A percentile compares a stretch with the other conserved stretches of the same genome.
These are phyloP conservation scores for Brachionus asplanchnoidis DNA, from an alignment of 1,140 invertebrate species.

Conservation along the genomic window DNA sequence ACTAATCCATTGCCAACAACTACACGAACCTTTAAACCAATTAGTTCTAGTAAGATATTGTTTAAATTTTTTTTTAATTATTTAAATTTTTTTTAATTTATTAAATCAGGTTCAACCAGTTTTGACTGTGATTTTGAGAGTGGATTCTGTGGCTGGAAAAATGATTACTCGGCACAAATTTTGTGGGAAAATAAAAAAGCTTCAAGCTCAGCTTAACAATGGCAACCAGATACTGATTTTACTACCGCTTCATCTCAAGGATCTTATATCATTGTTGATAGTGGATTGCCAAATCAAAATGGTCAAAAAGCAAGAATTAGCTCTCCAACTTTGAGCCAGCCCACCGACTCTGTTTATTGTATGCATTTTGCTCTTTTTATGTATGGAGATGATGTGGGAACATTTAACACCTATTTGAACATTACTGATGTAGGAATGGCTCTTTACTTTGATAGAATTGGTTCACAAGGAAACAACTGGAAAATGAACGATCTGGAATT, in stretches of 20 bases:
- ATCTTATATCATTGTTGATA: slow-evolving; percentile 43
- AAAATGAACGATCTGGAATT: not conserved
- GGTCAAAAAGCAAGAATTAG: slow-evolving; percentile 45
- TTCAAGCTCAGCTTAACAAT: slow-evolving; percentile 45
- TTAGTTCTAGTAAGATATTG: slow-evolving; percentile 23
- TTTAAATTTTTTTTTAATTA: not conserved
- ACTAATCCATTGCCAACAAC: slow-evolving; percentile 42
- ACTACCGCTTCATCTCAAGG: slow-evolving; percentile 51
- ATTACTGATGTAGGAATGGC: not conserved
- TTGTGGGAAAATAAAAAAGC: slow-evolving; percentile 48
- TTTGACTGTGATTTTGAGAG: slow-evolving; percentile 51
- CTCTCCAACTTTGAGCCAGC: slow-evolving; percentile 45
- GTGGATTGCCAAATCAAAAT: not conserved
- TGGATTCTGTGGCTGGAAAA: slow-evolving; percentile 22
- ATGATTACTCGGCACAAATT: slow-evolving; percentile 46
- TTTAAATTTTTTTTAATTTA: not conserved
- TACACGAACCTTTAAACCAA: slow-evolving; percentile 43
- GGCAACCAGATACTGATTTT: slow-evolving; percentile 63
- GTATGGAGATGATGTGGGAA: slow-evolving; percentile 36
- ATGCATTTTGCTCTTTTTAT: slow-evolving; percentile 7
- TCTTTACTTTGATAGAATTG: not conserved
- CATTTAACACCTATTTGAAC: not conserved
- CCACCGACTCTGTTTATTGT: not conserved
- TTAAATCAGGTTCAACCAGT: not conserved
- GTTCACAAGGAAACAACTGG: slow-evolving; percentile 18